Evolutionary conservation across 2,888 invertebrate genomes (phyloP), one percentile per base, ranked within the genome.

Genomic region (Nemotelus pantherinus): DNA sequence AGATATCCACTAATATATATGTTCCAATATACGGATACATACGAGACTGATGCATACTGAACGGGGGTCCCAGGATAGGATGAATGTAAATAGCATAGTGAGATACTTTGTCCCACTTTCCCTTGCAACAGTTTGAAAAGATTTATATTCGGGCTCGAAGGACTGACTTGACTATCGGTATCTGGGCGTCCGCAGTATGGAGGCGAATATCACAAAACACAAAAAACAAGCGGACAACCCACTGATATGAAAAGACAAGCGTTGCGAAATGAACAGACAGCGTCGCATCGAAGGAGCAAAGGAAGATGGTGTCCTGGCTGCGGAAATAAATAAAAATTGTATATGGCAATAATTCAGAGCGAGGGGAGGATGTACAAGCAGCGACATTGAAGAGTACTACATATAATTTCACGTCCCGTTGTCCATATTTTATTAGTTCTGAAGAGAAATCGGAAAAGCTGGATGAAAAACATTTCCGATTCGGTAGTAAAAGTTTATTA

Each of bases 341-440:
- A 70, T 70, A 53, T n/a, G 55, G 53, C 43, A 41, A 70, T 47
- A 25, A n/a, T 72, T 58, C 60, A 39, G 43, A 63, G 63, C 63
- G 7, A 48, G 50, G 48, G 9, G 71, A 47, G 72, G 60, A 72
- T 72, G 60, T 7, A 41, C 9, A 39, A 5, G 45, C 45, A 45
- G 9, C 45, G 48, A 67, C 58, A 72, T 58, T 58, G 58, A 45
- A 39, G 25, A 25, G 60, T 45, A 57, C n/a, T 58, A 58, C 58
- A 60, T 72, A 58, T 72, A 72, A 70, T 70, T 70, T 70, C 53
- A 74, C 60, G 74, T 74, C 74, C 60, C 63, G 76, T 76, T 65
- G 65, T 76, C 60, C 76, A 76, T 76, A 76, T 76, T 76, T 76
- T 65, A 76, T 76, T 76, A 65, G 76, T 63, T 76, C 76, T 65